Evolutionary conservation across 2,797 vertebrate genomes (phyloP), one percentile per base, ranked within the genome.

Genomic region (Trichosurus vulpecula): DNA sequence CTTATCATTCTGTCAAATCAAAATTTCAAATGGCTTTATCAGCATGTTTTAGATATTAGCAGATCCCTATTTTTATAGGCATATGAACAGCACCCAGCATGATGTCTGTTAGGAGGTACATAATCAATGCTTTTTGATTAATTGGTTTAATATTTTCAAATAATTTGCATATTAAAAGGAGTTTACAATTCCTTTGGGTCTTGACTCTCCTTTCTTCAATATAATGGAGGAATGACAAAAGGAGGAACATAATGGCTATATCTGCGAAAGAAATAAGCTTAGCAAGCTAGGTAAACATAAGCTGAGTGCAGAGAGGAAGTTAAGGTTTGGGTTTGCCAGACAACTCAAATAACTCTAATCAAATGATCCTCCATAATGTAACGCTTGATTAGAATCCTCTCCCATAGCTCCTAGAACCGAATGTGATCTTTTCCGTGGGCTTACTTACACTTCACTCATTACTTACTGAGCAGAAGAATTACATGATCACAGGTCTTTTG

Each of bases 161-260:
- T 95, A 97, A 89, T 96, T 97, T 95, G 94, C 57, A 94, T 96
- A 96, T 97, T 97, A 92, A 89, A 57, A 95, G 35, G 53, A 94
- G 95, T 96, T 95, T 96, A 92, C 66, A 74, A 25, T 74, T 56
- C 35, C 2, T 51, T 96, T 92, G 1, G n/a, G 27, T 93, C 96
- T 95, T 93, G 52, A 51, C 90, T 87, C 57, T 19, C 57, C 94
- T 96, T 95, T 91, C 89, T 97, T 94, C 90, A 94, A 93, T 47
- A 53, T 47, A 52, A 95, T 92, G 54, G 55, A 91, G 54, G 94
- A 95, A 93, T 54, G 52, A n/a, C 53, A 55, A 90, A 58, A 95
- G 52, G 25, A 87, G 5, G 25, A 91, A 96, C 92, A 94, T 0
- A 94, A 92, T 90, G 35, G 53, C 22, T 96, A 54, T 92, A 94